These are phyloP conservation scores for Piezodorus guildinii DNA, from an alignment of 1,140 invertebrate genomes.

Conservation along the genomic window DNA sequence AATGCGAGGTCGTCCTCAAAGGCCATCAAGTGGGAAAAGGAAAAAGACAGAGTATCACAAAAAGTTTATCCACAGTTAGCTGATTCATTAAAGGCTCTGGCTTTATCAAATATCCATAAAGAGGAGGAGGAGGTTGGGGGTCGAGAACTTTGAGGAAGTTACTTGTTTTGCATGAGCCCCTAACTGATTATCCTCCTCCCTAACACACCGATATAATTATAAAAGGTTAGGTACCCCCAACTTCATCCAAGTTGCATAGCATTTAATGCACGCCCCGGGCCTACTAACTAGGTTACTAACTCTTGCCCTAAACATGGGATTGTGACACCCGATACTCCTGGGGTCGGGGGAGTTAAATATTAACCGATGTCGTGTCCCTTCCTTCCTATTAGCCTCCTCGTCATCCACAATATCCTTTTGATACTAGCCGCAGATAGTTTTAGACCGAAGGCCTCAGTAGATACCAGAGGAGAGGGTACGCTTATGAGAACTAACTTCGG, in stretches of 20 bases:
- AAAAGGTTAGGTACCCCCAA: slow-evolving; percentile 24
- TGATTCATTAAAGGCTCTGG: slow-evolving; percentile 23
- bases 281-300: slow-evolving; percentile 14
- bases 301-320: slow-evolving; percentile 5
- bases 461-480: too few relatives aligned
- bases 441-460: too few relatives aligned
- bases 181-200: slow-evolving; percentile 14
- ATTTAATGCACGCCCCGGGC: slow-evolving; percentile 15
- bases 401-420: too few relatives aligned
- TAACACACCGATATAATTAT: slow-evolving; percentile 26
- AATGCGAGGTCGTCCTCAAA: slow-evolving; percentile 8
- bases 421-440: too few relatives aligned
- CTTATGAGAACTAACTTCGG: too few relatives aligned
- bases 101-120: slow-evolving; percentile 27
- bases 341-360: not conserved
- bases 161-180: slow-evolving; percentile 20
- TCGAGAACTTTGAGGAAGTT: not conserved
- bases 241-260: slow-evolving; percentile 26
- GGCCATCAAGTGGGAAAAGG: not conserved
- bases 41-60: slow-evolving; percentile 20
- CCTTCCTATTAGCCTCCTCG: not conserved
- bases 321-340: slow-evolving; percentile 12
- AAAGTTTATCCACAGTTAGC: slow-evolving; percentile 23
- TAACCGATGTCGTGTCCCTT: slow-evolving; percentile 1
- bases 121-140: slow-evolving; percentile 3